Conservation (phyloP, 2,888 invertebrate species). For the Archaeoteleia sp. region DNA sequence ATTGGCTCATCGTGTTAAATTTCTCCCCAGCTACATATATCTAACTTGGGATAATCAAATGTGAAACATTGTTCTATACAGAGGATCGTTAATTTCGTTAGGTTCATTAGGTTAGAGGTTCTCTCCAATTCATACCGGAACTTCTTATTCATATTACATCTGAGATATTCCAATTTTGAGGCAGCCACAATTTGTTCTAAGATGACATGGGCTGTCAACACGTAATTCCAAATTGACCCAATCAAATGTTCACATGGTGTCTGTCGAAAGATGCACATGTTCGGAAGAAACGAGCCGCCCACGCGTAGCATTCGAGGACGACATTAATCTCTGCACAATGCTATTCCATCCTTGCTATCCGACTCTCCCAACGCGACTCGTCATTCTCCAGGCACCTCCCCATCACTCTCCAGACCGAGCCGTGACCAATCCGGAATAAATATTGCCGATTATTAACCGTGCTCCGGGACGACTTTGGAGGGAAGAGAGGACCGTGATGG, state of each 20-base stretch:
- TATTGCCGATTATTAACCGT: conserved; percentile 73
- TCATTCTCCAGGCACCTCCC: conserved; percentile 61
- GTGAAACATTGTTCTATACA: too few species aligned
- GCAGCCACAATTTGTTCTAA: conserved; percentile 1
- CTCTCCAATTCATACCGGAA: background rate
- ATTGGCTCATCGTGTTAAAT: too few species aligned
- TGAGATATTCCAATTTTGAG: too few species aligned
- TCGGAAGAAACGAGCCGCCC: conserved; percentile 42
- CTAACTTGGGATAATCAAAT: too few species aligned
- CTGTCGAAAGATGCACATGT: conserved; percentile 51
- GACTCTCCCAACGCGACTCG: conserved; percentile 54
- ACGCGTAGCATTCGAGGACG: conserved; percentile 57
- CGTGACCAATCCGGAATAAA: conserved; percentile 74
- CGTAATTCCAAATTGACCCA: conserved; percentile 44
- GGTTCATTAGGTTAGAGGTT: too few species aligned
- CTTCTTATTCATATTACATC: background rate
- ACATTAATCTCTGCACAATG: conserved; percentile 63
- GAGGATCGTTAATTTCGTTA: too few species aligned
- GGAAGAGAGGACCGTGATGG: conserved; percentile 54
- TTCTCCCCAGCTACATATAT: too few species aligned
- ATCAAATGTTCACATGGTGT: conserved; percentile 47
- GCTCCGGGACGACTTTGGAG: conserved; percentile 48
- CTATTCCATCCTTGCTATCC: conserved; percentile 48
- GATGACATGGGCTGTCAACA: conserved; percentile 36
- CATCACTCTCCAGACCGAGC: conserved; percentile 70